A percentile compares a stretch with the other conserved stretches of the same genome.
Evolutionary conservation across 2,113 vertebrate genomes (phyloP).

Genomic region (Puma concolor): DNA sequence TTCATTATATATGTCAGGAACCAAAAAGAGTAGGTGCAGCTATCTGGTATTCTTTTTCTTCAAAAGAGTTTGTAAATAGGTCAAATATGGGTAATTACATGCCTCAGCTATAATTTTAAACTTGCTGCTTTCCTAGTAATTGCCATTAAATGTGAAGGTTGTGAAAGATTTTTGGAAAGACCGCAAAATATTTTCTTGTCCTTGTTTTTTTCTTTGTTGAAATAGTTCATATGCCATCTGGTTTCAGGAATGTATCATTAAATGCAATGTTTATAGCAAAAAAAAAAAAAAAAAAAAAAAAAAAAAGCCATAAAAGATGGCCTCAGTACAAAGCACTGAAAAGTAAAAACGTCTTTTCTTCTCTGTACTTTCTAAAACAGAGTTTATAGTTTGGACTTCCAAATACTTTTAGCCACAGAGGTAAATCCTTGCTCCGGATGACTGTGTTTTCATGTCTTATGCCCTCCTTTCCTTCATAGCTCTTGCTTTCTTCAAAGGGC

Average conservation of each 20-base stretch:
- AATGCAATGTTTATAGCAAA: not conserved
- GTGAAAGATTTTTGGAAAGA: constrained; percentile 73
- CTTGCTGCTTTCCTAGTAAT: constrained; percentile 46
- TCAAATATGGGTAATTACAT: constrained; percentile 58
- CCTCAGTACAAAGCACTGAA: not conserved
- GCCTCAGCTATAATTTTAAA: constrained; percentile 36
- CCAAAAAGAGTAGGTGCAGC: not conserved
- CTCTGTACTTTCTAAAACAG: not conserved
- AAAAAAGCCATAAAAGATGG: not conserved
- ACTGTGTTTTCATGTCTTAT: not conserved
- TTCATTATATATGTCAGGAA: not conserved
- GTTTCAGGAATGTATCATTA: constrained; percentile 57
- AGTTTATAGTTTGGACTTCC: not conserved
- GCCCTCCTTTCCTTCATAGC: not conserved
- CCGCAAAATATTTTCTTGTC: constrained; percentile 59
- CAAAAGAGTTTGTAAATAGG: constrained; percentile 44
- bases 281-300: not conserved
- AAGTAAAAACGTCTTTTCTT: not conserved
- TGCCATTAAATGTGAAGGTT: constrained; percentile 62
- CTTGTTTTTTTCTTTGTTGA: constrained; percentile 56
- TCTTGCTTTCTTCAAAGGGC: not conserved
- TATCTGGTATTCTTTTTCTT: not conserved
- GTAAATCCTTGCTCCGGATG: not conserved
- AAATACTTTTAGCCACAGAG: not conserved
- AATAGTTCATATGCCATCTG: constrained; percentile 67